Base-by-base conservation (phyloP, 1,140 invertebrate species). In the Macrosteles quadrilineatus region DNA sequence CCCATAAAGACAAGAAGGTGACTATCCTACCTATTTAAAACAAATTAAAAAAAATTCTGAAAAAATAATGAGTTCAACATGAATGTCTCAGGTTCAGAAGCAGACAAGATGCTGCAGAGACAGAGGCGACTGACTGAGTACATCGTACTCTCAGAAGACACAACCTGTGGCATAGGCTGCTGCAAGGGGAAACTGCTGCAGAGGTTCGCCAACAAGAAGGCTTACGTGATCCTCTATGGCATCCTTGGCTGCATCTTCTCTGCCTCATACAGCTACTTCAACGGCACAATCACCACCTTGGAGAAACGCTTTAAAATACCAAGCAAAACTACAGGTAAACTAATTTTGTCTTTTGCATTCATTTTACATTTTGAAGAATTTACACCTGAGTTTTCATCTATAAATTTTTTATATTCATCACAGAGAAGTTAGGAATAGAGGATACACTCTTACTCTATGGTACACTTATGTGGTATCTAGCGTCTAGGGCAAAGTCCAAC, bases 231-330 rank as follows among this genome's bases (percentile, higher is more conserved):
- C 53, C 79, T 91, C 0, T 93, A 91, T 73, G 90, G 90, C 50
- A 78, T 91, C 2, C 80, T 92, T 1, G 91, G 89, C 1, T 87
- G 90, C 72, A 84, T 90, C 55, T 90, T 91, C 73, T 87, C 87
- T n/a, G 90, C 91, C 70, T 86, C 88, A 70, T 91, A 88, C 75
- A 86, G 90, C 1, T 93, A 93, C 76, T 90, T 90, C 70, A 89
- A 89, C 75, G 90, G 90, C 11, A 91, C 89, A 4, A 87, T 93
- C 47, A 91, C 90, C 31, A 94, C 91, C 0, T 82, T 93, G 29
- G 91, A 94, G 77, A 93, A 93, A 76, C 83, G 91, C 71, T 94
- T 91, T 77, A 91, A 90, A 75, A 91, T 93, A 75, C 88, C 90
- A 0, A 91, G 88, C 9, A 86, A 87, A 78, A 89, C 88, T 32